A percentile compares a stretch with the other conserved stretches of the same genome.
Evolutionary conservation across 1,140 invertebrate species (phyloP).

Genomic region (Zophobas morio): DNA sequence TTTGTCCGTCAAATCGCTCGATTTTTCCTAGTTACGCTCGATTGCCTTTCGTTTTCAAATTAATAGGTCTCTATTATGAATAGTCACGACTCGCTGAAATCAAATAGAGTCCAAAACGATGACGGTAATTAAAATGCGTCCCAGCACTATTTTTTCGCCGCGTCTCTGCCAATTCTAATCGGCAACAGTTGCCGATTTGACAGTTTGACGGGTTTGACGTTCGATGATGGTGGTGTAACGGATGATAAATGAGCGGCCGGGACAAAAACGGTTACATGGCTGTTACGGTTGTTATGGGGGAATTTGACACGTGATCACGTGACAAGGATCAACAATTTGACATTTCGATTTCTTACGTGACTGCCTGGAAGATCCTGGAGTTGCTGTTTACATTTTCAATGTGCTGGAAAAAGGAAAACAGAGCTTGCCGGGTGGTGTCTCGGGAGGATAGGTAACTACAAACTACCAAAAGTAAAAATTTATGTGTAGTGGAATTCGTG

Average conservation of each 20-base stretch:
- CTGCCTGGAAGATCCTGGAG: neutral
- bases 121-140: too few relatives aligned
- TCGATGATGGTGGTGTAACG: neutral
- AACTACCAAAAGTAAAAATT: too few relatives aligned
- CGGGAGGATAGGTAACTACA: too few relatives aligned
- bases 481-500: too few relatives aligned
- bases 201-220: neutral
- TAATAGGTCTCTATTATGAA: too few relatives aligned
- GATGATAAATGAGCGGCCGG: neutral
- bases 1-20: neutral
- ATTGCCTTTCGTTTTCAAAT: too few relatives aligned
- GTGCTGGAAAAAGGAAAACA: too few relatives aligned
- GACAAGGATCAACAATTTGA: neutral
- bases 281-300: neutral
- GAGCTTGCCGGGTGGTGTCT: too few relatives aligned
- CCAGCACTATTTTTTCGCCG: neutral
- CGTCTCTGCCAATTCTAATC: neutral
- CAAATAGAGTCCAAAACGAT: too few relatives aligned
- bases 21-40: too few relatives aligned
- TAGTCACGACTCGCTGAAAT: too few relatives aligned
- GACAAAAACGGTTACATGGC: neutral
- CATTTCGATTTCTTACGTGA: neutral
- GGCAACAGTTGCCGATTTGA: neutral
- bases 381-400: too few relatives aligned
- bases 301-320: constrained; percentile 1